These are phyloP conservation scores for Stenichneumon culpator DNA, from an alignment of 2,888 invertebrate species.

Conservation along the genomic window DNA sequence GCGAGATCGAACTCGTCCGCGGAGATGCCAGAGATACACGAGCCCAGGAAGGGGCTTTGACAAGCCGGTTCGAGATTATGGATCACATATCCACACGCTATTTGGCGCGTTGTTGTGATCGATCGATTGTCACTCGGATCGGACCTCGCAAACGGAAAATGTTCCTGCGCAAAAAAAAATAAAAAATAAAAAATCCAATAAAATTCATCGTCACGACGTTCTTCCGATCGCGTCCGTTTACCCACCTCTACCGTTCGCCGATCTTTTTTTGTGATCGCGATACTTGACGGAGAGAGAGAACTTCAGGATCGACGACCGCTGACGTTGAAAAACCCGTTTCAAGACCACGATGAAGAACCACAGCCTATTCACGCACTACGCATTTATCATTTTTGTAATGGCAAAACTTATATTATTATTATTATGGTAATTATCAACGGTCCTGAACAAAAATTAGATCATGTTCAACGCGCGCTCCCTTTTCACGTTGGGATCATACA, in stretches of 20 bases:
- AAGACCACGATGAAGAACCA: constrained; percentile 4
- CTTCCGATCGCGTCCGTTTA: neutral
- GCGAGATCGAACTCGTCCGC: constrained; percentile 11
- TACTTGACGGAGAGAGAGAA: neutral
- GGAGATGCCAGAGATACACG: constrained; percentile 32
- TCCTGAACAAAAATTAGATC: constrained; percentile 10
- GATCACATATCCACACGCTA: constrained; percentile 49
- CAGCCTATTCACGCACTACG: constrained; percentile 23
- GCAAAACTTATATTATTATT: constrained; percentile 1
- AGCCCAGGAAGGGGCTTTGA: constrained; percentile 64
- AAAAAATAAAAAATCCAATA: constrained; percentile 1
- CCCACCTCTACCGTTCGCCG: neutral
- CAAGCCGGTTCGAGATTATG: constrained; percentile 75
- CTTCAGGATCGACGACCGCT: neutral
- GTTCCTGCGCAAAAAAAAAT: neutral
- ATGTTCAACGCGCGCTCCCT: neutral
- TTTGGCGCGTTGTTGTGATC: constrained; percentile 55
- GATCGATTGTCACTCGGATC: constrained; percentile 77
- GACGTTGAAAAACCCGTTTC: neutral
- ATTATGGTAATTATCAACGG: constrained; percentile 23
- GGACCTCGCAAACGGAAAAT: constrained; percentile 56
- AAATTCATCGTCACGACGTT: constrained; percentile 22
- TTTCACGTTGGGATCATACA: constrained; percentile 4
- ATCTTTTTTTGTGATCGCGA: neutral
- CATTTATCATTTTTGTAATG: constrained; percentile 32